Base-by-base conservation (phyloP, 2,113 vertebrate genomes). In the Trematomus loennbergii region DNA sequence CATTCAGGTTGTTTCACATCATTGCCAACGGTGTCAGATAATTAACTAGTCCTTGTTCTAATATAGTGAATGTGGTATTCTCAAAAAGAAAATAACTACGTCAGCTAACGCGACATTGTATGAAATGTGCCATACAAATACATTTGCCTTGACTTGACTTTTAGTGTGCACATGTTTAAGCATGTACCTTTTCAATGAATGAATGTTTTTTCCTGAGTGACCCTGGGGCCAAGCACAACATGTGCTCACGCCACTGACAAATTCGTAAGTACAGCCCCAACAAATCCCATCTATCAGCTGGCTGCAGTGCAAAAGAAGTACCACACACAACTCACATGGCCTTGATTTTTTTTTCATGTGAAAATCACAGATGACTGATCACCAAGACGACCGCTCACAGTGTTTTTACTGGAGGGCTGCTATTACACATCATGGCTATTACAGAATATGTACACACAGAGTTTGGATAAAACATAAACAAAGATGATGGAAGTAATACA, bases 221-320 rank as follows among this genome's bases (percentile, higher is more conserved):
- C 73, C 66, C 89, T 25, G 78, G 15, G 72, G 81, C 67, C 10
- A 53, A 67, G 59, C 74, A 48, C 66, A 33, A 12, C 49, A 81
- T 52, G 76, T 67, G 57, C 49, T 52, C 22, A 45, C 46, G 57
- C 46, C 25, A 40, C 1, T 17, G 52, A 62, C 55, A 36, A 16
- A 65, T 55, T n/a, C 16, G 12, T 9, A 54, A 78, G 18, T 16
- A 63, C 22, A 70, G 50, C 46, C 40, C 22, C 12, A 54, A 67
- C 49, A 53, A 72, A 79, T 49, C 8, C 16, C 66, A 80, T 85
- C 68, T 66, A 59, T 78, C 75, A 66, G 46, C 72, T 5, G 11
- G 10, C 61, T 78, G 60, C 66, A 58, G 64, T 60, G 33, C 4
- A 73, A 25, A 59, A 52, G 65, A 49, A 72, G 49, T 13, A 40